Conservation (phyloP, 2,113 vertebrate genomes). For the Gobius niger region DNA sequence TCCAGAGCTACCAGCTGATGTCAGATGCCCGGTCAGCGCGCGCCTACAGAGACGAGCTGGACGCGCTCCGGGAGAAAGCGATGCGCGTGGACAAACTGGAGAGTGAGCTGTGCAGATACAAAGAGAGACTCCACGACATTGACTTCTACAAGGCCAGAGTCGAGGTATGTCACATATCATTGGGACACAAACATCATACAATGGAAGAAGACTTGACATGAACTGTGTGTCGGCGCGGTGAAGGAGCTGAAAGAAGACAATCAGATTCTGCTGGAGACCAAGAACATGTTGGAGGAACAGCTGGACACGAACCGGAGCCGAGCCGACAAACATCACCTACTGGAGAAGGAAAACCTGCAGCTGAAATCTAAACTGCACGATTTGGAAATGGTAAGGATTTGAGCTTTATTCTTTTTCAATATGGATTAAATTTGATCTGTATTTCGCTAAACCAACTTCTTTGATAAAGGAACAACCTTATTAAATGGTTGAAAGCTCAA, state of each 20-base stretch:
- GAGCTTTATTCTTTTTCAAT: not conserved
- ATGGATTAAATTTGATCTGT: no score
- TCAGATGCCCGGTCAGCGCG: conserved; percentile 92
- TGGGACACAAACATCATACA: not conserved
- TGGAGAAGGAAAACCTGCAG: conserved; percentile 96
- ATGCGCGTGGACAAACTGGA: conserved; percentile 96
- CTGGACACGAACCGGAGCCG: conserved; percentile 87
- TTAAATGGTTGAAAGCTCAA: no score
- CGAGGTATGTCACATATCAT: conserved; percentile 78
- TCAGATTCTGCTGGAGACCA: conserved; percentile 95
- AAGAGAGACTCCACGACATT: conserved; percentile 93
- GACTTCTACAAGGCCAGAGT: conserved; percentile 98
- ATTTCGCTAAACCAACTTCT: no score
- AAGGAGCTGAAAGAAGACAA: conserved; percentile 99
- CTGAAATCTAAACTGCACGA: conserved; percentile 95
- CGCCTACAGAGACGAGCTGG: conserved; percentile 95
- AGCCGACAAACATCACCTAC: conserved; percentile 93
- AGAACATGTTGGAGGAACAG: conserved; percentile 96
- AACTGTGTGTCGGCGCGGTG: conserved; percentile 14
- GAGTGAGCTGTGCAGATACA: conserved; percentile 92
- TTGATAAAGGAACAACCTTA: no score
- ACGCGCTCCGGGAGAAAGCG: conserved; percentile 92
- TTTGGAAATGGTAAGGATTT: conserved; percentile 87
- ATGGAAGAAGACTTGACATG: not conserved
- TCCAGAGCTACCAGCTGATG: conserved; percentile 90